Conservation (phyloP, 2,797 vertebrate genomes). For the Uromys caudimaculatus region DNA sequence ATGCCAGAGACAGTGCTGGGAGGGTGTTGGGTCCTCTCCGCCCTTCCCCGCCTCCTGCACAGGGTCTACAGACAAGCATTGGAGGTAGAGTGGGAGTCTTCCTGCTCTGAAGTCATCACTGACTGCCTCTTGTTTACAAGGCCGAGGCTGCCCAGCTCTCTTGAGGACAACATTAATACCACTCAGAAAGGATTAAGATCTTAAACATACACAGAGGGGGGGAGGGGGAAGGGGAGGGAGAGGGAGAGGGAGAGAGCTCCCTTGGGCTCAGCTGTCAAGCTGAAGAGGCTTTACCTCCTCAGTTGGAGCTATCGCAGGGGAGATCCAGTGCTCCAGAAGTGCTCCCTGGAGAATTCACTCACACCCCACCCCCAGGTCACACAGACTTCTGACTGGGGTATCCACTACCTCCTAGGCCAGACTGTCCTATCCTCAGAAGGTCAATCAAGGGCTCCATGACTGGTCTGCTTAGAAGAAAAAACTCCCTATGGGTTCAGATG, state of each 20-base stretch:
- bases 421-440: not conserved
- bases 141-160: not conserved
- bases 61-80: not conserved
- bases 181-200: slow-evolving; percentile 82
- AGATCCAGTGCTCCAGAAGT: not conserved
- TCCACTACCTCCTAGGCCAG: not conserved
- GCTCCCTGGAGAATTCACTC: not conserved
- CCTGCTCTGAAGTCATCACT: not conserved
- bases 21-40: not conserved
- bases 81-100: not conserved
- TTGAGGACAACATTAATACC: slow-evolving; percentile 74
- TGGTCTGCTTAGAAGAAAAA: not conserved
- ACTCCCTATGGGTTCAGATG: not conserved
- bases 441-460: not conserved
- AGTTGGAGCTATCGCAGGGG: not conserved
- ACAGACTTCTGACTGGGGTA: not conserved
- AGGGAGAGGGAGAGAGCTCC: not conserved
- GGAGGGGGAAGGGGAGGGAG: too few relatives aligned
- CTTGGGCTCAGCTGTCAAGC: slow-evolving; percentile 68
- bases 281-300: slow-evolving; percentile 38
- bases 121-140: slow-evolving; percentile 60
- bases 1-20: not conserved
- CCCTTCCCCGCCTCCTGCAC: not conserved
- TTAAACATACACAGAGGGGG: slow-evolving; percentile 62
- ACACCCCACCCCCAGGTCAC: not conserved